phyloP scores from a whole-genome alignment of 2,888 invertebrate genomes.

The Mesopsocus fuscifrons region DNA sequence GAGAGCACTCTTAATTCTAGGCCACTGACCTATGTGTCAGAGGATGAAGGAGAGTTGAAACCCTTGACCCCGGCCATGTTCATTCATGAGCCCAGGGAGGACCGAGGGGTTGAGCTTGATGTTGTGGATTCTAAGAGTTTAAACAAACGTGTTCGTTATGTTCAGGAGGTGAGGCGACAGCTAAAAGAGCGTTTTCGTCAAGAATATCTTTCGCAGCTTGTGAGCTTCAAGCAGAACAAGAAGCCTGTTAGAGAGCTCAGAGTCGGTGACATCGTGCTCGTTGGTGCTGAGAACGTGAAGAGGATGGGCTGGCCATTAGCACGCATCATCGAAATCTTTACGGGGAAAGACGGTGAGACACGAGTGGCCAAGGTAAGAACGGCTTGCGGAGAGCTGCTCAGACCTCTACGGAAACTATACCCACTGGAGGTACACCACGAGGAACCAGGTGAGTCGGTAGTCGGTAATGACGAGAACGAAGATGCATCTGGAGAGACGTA shows the following conservation, averaged over 20 bases:
- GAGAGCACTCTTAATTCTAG: not conserved
- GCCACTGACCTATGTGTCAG: not conserved
- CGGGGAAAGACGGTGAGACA: conserved; percentile 6
- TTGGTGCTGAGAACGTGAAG: conserved; percentile 12
- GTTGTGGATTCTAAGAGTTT: not conserved
- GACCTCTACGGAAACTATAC: too few relatives aligned
- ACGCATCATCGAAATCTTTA: not conserved
- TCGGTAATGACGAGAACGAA: too few relatives aligned
- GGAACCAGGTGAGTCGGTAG: too few relatives aligned
- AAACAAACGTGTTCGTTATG: not conserved
- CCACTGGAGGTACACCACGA: too few relatives aligned
- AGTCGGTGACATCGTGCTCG: conserved; percentile 9
- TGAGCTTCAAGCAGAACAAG: conserved; percentile 14
- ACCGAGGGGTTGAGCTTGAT: not conserved
- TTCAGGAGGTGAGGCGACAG: not conserved
- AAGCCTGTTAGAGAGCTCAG: not conserved
- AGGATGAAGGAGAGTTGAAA: not conserved
- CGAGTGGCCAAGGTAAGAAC: too few relatives aligned
- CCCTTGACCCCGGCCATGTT: not conserved
- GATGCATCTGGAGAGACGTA: too few relatives aligned
- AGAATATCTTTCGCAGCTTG: not conserved
- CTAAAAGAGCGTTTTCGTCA: not conserved
- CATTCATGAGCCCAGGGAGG: not conserved
- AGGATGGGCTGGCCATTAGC: conserved; percentile 9
- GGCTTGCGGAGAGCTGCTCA: too few relatives aligned